Base-by-base conservation (phyloP, 2,113 vertebrate genomes). In the Neolamprologus longior region DNA sequence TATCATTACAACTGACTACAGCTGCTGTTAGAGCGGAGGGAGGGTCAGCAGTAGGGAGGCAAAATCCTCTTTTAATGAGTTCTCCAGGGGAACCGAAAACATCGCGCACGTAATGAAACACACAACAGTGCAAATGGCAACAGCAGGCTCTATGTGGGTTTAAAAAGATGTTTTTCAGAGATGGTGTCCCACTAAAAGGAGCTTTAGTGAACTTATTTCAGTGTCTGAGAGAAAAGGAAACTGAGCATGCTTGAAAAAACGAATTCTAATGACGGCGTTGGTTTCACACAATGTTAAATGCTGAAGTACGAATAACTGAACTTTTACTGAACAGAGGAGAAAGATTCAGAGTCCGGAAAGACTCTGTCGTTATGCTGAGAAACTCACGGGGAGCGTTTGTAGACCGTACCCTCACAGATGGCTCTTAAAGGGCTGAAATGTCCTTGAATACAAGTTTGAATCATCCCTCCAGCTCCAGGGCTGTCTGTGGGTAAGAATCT, bases 51-150 rank as follows among this genome's bases (percentile, higher is more conserved):
- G 83, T 58, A 80, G 88, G 92, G 82, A 88, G 88, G 83, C 84
- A 84, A 89, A 94, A 93, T 94, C 91, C 91, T 79, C 31, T 84
- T 95, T 95, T 96, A 95, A 96, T 95, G 93, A 96, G 93, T 91
- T 95, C 95, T 94, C 91, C 86, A 63, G 92, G 93, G 91, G 83
- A 90, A 87, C 55, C 71, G 79, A 83, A 89, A 91, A 90, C 89
- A 73, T 71, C 14, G 76, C 6, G 12, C 47, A 82, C 71, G 35
- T 68, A 86, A 86, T 85, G 81, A 91, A 93, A 90, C 80, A 52
- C 80, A 76, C 76, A 87, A 78, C 76, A 37, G 78, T 53, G 76
- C 52, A 88, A 81, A 85, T n/a, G 85, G 35, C 79, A 86, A 86
- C 80, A 50, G 61, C 85, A 35, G 35, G 71, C 47, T 55, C 15